Conservation (phyloP, 2,888 invertebrate species). For the Dryomyza anilis region DNA sequence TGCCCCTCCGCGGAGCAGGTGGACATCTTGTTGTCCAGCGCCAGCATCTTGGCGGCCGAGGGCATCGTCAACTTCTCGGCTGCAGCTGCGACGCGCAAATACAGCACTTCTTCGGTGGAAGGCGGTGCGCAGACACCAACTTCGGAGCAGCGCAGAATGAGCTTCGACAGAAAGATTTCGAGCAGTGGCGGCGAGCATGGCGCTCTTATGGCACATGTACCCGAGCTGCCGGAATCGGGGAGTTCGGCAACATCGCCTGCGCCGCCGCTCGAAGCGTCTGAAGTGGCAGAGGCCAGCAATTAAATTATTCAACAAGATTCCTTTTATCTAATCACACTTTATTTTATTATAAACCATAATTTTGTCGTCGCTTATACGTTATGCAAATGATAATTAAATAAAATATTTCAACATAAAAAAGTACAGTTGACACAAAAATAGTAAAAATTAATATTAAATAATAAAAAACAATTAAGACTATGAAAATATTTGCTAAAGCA, state of each 20-base stretch:
- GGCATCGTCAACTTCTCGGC: conserved; percentile 52
- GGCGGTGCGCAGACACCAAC: conserved; percentile 32
- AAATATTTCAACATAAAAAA: too few species aligned
- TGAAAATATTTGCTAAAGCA: too few species aligned
- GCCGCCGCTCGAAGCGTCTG: conserved; percentile 10
- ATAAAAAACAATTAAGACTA: too few species aligned
- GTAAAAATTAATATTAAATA: too few species aligned
- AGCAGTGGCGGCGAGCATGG: conserved; percentile 37
- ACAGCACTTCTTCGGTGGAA: conserved; percentile 49
- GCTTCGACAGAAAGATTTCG: conserved; percentile 43
- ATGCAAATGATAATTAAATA: too few species aligned
- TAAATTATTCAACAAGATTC: too few species aligned
- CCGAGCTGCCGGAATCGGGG: conserved; percentile 37
- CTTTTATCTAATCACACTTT: too few species aligned
- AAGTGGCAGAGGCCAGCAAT: background rate
- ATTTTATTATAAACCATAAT: too few species aligned
- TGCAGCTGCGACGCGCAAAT: conserved; percentile 46
- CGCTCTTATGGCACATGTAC: conserved; percentile 36
- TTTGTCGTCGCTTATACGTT: too few species aligned
- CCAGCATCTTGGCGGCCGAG: conserved; percentile 68
- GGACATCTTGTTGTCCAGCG: conserved; percentile 82
- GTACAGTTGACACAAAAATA: too few species aligned
- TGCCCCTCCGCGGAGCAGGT: conserved; percentile 95
- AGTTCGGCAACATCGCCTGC: conserved; percentile 33
- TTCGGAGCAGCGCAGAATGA: conserved; percentile 23